Evolutionary conservation across 2,888 invertebrate species (phyloP), one percentile per base, ranked within the genome.

Genomic region (Drosophila greeni): DNA sequence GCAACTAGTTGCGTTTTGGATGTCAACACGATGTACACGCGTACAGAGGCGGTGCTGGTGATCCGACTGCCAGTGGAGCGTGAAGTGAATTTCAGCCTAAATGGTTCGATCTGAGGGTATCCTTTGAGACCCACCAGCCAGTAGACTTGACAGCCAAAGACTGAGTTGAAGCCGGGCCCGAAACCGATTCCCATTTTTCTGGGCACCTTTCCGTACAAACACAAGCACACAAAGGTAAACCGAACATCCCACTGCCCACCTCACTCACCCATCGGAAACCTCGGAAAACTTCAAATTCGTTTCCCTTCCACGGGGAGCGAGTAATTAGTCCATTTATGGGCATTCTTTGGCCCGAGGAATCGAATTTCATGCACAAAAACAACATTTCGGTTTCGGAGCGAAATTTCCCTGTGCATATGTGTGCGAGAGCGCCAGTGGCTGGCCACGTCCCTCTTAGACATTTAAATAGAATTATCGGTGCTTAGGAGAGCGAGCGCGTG

Each of bases 1-100:
- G 69, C 74, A 76, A 80, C 82, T 86, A 88, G 88, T 88, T 88
- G 86, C 87, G 87, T 88, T 88, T 88, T 87, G 86, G 87, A 86
- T 88, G 88, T 87, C 88, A 86, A 81, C 84, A 86, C 82, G 87
- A 80, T 75, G 82, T 82, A 78, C 81, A 78, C 87, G 83, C 77
- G 85, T 67, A 59, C 54, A 72, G 54, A 62, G 70, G 58, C 71
- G 55, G 65, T 57, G 66, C 67, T 69, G 62, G 47, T 47, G 40
- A 48, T 49, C 26, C 37, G 48, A 59, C 52, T 60, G 59, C 51
- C 36, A 45, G 37, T 31, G 45, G 31, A 52, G 60, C 51, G 60
- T 61, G 57, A 45, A 45, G 20, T 47, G 14, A 47, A 47, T 47
- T 47, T 18, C 39, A 51, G 54, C 45, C 34, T 47, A 8, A 54